Conservation (phyloP, 1,140 invertebrate species). For the Diachasma alloeum region DNA sequence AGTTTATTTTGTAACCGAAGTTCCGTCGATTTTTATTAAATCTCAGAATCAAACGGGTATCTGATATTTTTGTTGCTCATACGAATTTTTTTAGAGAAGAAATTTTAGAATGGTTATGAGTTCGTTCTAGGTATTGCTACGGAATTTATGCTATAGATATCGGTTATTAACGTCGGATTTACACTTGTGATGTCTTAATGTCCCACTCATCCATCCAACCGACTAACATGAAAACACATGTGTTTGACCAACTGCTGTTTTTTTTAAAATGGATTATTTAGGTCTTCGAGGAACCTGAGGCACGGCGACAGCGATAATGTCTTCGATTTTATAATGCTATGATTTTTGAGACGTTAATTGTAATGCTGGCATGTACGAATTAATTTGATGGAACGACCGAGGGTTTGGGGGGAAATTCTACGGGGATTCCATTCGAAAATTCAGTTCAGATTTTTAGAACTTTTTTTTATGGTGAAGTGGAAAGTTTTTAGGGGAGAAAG, state of each 20-base stretch:
- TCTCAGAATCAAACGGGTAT: conserved; percentile 29
- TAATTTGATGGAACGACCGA: no score
- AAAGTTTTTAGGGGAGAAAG: no score
- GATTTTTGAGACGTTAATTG: not conserved
- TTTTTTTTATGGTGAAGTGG: no score
- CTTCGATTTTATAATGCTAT: not conserved
- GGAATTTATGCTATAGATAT: not conserved
- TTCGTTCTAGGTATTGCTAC: not conserved
- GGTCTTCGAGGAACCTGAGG: not conserved
- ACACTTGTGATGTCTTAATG: conserved; percentile 53
- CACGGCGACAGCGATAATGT: not conserved
- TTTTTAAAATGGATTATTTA: not conserved
- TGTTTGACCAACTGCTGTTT: not conserved
- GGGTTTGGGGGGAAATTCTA: no score
- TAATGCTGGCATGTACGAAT: no score
- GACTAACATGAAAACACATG: conserved; percentile 40
- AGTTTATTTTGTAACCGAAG: not conserved
- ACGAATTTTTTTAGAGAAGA: not conserved
- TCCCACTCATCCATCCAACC: conserved; percentile 64
- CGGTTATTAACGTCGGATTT: not conserved
- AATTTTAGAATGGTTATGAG: not conserved
- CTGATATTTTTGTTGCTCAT: conserved; percentile 21
- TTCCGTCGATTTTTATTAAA: not conserved
- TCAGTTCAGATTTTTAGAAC: no score
- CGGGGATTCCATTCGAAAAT: no score